Evolutionary conservation across 2,113 vertebrate species (phyloP), one percentile per base, ranked within the genome.

Genomic region (Silurus asotus): DNA sequence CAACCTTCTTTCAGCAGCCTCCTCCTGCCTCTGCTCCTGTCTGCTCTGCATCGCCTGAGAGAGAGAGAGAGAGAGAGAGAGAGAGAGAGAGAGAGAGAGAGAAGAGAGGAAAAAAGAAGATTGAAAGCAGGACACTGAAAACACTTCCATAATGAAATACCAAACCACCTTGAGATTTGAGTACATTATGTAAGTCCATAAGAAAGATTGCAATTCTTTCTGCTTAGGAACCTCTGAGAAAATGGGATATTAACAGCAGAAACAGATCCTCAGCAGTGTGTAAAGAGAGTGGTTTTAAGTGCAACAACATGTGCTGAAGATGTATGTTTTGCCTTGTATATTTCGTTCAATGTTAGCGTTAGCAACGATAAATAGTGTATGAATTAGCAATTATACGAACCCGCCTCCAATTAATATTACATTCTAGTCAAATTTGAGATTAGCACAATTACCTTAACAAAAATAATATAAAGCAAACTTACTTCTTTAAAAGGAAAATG

Each of bases 11-110:
- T 98, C 97, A 56, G 96, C 97, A 83, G 95, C 96, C 93, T 98
- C 97, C 91, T 99, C 97, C 90, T 98, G 97, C 37, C 94, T 95
- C 92, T 97, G 96, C 93, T 99, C 97, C 91, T 96, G 96, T 93
- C 97, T 95, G 92, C 96, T 98, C 93, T 99, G 97, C 92, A 94
- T 94, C 6, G 96, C 96, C 98, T 99, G 92, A 7, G 55, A 65
- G 67, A 74, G 3, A 64, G 11, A 20, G 4, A 25, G 3, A n/a
- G 13, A 20, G 17, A 55, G 19, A 86, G 49, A 58, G 53, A 61
- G 53, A 15, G 10, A 10, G 37, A 1, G 58, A 25, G 4, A 48
- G 19, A 25, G 8, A 59, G 58, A 59, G 15, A 59, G 58, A 19
- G 15, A 59, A 59, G 19, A 23, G 3, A 23, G 9, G 7, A n/a